Base-by-base conservation (phyloP, 1,140 invertebrate species). In the Oncopodura yosiiana region DNA sequence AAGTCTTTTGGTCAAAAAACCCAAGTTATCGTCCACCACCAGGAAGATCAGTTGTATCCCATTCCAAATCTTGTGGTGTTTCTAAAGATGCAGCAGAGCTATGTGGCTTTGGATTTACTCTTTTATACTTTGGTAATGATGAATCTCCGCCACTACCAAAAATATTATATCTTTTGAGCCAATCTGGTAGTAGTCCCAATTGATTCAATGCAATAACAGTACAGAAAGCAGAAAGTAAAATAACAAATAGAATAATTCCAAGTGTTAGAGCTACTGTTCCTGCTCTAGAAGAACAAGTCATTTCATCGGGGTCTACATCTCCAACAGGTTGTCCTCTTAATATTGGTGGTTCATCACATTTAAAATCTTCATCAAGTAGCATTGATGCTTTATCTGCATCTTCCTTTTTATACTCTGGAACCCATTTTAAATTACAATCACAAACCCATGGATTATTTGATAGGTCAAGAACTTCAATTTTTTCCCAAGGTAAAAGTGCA, bases 351-450 rank as follows among this genome's bases (percentile, higher is more conserved):
- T 18, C 23, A 12, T 29, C 12, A 24, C 59, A 61, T 27, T 46
- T 38, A 29, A 61, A 63, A 16, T 60, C 49, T 5, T 4, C 36
- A 24, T 63, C 62, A 1, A 45, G 54, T 2, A 63, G 27, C 23
- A 56, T 52, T 4, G 51, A 18, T 11, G 58, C 62, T 11, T 60
- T 55, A n/a, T 16, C 1, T 2, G 26, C 12, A 18, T 45, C 50
- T n/a, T 53, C 21, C 6, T 26, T 18, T 21, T 16, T 26, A 18
- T 55, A 58, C 3, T 52, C 45, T 3, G 58, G 16, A 21, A 60
- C 49, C 62, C 62, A 63, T 53, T 63, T 58, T 11, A 63, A 34
- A 45, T 63, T 58, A 21, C 62, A 63, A 24, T 63, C 62, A 36
- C 62, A 63, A 36, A 52, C 37, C 62, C 62, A 63, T 12, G 51